These are phyloP conservation scores for Sinonovacula constricta DNA, from an alignment of 1,140 invertebrate genomes.

Conservation along the genomic window DNA sequence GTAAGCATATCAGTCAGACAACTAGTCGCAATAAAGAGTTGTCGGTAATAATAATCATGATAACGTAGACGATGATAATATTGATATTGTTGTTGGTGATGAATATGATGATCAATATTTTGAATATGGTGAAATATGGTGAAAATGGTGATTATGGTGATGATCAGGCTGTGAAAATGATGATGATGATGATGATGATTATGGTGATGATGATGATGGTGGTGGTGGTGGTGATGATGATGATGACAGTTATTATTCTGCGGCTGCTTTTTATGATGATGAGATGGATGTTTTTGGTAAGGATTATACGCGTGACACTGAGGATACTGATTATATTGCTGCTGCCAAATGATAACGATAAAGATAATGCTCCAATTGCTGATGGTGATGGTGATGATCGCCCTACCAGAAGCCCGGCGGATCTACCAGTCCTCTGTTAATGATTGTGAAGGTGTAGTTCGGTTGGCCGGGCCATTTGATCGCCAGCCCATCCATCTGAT, in stretches of 20 bases:
- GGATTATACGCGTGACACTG: not conserved
- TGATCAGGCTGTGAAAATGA: not conserved
- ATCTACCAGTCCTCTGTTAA: not conserved
- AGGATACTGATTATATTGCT: not conserved
- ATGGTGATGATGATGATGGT: too few species aligned
- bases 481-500: conserved; percentile 1
- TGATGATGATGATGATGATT: not conserved
- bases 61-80: not conserved
- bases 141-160: not conserved
- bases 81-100: too few species aligned
- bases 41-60: not conserved
- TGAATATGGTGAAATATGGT: not conserved
- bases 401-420: conserved; percentile 8
- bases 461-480: conserved; percentile 54
- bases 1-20: not conserved
- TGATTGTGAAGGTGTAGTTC: conserved; percentile 43
- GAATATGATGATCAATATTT: not conserved
- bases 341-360: not conserved
- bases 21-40: not conserved
- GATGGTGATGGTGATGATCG: not conserved
- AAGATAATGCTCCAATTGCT: not conserved
- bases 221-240: too few species aligned
- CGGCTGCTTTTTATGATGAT: too few species aligned
- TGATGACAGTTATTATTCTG: not conserved
- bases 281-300: too few species aligned